Conservation (phyloP, 1,140 invertebrate species). For the Eueides isabella region DNA sequence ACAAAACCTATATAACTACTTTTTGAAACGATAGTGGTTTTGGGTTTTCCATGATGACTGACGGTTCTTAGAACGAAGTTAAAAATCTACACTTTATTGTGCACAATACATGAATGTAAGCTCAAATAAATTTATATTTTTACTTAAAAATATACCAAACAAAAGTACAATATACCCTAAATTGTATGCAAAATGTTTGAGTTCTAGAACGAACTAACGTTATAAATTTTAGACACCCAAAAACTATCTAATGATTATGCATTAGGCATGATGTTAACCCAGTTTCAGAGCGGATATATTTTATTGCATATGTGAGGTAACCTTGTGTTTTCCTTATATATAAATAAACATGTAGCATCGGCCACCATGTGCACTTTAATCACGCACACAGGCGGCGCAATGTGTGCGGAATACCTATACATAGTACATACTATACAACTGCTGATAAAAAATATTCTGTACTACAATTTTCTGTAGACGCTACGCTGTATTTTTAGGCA, state of each 20-base stretch:
- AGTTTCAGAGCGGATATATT: constrained; percentile 43
- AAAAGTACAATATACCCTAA: too few species aligned
- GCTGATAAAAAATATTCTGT: constrained; percentile 13
- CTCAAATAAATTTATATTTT: too few species aligned
- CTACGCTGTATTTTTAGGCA: neutral
- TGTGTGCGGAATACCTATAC: constrained; percentile 23
- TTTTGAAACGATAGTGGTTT: neutral
- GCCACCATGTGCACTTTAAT: constrained; percentile 34
- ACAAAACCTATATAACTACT: neutral
- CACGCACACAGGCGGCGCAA: constrained; percentile 11
- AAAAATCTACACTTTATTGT: too few species aligned
- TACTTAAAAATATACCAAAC: neutral
- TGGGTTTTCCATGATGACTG: neutral
- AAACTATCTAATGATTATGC: constrained; percentile 22
- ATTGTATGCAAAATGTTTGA: neutral
- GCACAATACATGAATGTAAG: too few species aligned
- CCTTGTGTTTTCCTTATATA: constrained; percentile 39
- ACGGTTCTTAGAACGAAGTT: too few species aligned
- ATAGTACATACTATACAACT: neutral
- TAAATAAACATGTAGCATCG: constrained; percentile 28
- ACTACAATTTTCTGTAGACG: neutral
- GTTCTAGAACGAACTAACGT: neutral
- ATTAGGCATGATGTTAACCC: constrained; percentile 36
- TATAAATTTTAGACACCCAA: neutral
- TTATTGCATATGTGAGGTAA: constrained; percentile 33